Percentiles rank a stretch among this genome's conserved stretches.
These are phyloP conservation scores for Drosophila pseudotalamancana DNA, from an alignment of 2,888 invertebrate genomes.

Conservation along the genomic window DNA sequence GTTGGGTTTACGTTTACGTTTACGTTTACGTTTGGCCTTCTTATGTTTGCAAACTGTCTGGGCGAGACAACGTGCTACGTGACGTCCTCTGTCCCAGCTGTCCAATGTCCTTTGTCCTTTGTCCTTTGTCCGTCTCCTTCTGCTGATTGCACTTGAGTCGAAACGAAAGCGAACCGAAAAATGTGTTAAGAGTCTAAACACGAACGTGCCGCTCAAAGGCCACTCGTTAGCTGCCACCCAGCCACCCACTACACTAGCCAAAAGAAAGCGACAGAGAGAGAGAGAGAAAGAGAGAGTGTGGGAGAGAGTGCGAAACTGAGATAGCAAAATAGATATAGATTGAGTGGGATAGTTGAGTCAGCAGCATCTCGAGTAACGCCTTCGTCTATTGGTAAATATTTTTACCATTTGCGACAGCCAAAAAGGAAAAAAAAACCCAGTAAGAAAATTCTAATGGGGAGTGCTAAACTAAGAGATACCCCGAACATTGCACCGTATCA, in stretches of 20 bases:
- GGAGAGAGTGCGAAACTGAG: not conserved
- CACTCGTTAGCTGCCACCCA: constrained; percentile 64
- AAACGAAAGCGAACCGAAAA: constrained; percentile 60
- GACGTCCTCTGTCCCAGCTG: constrained; percentile 40
- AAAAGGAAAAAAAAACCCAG: not conserved
- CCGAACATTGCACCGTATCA: no score
- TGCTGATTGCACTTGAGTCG: constrained; percentile 69
- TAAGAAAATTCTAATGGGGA: no score
- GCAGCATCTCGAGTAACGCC: constrained; percentile 46
- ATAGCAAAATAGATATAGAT: constrained; percentile 41
- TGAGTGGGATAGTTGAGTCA: constrained; percentile 57
- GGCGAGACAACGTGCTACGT: constrained; percentile 71
- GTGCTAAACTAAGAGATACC: no score
- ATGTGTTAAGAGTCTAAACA: constrained; percentile 77
- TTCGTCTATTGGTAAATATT: constrained; percentile 69
- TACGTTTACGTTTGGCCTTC: constrained; percentile 16
- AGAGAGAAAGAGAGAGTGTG: not conserved
- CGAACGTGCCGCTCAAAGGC: constrained; percentile 77
- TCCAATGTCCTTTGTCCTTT: constrained; percentile 2
- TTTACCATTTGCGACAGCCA: constrained; percentile 63
- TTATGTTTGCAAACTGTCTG: constrained; percentile 79
- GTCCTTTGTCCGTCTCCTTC: constrained; percentile 39
- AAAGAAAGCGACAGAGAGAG: not conserved
- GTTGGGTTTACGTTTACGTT: not conserved
- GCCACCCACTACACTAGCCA: no score